A percentile compares a stretch with the other conserved stretches of the same genome.
Conservation (phyloP, 2,797 vertebrate species). For the Coracias cyanogaster region DNA sequence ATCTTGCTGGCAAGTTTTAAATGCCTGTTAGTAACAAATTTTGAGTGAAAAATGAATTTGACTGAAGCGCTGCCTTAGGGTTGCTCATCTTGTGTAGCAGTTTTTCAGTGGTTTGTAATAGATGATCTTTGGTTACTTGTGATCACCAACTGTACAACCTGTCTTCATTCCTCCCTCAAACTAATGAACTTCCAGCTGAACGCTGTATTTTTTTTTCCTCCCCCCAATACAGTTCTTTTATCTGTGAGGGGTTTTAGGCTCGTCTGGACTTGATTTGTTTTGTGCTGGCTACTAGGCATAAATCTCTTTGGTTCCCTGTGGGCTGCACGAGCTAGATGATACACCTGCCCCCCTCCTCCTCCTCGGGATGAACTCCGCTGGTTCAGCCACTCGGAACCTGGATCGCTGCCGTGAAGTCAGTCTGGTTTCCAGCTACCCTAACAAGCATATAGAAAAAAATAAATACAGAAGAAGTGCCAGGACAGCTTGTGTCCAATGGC, state of each 20-base stretch:
- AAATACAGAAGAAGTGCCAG: background rate
- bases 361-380: background rate
- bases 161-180: background rate
- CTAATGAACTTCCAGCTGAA: background rate
- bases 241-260: background rate
- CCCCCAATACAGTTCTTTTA: background rate
- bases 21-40: background rate
- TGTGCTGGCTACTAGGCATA: background rate
- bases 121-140: background rate
- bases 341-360: background rate
- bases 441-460: background rate
- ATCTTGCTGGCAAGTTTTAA: background rate
- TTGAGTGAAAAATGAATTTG: background rate
- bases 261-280: conserved; percentile 2
- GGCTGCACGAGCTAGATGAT: background rate
- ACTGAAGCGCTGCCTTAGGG: background rate
- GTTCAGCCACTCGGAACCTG: background rate
- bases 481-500: background rate
- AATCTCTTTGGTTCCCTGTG: background rate
- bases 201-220: background rate
- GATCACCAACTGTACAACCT: background rate
- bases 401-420: background rate
- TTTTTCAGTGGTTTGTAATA: background rate
- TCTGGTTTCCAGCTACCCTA: background rate
- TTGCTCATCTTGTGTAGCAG: background rate